Conservation (phyloP, 2,888 invertebrate species). For the Melitaea athalia region DNA sequence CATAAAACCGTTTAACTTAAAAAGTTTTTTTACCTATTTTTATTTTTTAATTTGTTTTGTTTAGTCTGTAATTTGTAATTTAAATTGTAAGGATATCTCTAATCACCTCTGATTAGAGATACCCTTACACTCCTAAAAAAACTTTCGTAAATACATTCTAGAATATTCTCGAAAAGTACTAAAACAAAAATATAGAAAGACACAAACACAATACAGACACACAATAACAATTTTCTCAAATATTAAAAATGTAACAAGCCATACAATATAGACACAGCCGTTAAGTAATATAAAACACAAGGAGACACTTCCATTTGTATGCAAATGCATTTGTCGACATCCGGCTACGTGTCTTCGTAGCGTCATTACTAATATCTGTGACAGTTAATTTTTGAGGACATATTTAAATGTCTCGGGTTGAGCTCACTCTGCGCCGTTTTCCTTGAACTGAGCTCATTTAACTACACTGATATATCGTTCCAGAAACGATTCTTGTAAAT, state of each 20-base stretch:
- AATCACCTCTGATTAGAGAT: too few relatives aligned
- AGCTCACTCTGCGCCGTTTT: neutral
- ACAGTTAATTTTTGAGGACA: slow-evolving; percentile 32
- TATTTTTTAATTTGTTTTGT: too few relatives aligned
- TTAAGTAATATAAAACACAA: slow-evolving; percentile 39
- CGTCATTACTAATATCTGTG: slow-evolving; percentile 26
- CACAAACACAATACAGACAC: neutral
- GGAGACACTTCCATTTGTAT: slow-evolving; percentile 74
- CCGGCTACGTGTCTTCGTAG: slow-evolving; percentile 21
- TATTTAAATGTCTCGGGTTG: slow-evolving; percentile 28
- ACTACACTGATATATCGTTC: neutral
- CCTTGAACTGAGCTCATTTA: slow-evolving; percentile 7
- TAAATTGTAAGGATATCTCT: too few relatives aligned
- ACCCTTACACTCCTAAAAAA: too few relatives aligned
- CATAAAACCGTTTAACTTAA: too few relatives aligned
- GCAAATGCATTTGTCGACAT: slow-evolving; percentile 58
- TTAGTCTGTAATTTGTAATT: too few relatives aligned
- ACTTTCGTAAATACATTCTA: too few relatives aligned
- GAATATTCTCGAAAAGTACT: neutral
- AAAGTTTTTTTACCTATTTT: too few relatives aligned
- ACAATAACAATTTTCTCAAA: slow-evolving; percentile 14
- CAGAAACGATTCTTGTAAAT: neutral
- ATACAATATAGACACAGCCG: slow-evolving; percentile 25
- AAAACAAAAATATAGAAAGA: neutral
- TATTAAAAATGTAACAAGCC: slow-evolving; percentile 21